Conservation (phyloP, 2,888 invertebrate species). For the Ethmia dodecea region DNA sequence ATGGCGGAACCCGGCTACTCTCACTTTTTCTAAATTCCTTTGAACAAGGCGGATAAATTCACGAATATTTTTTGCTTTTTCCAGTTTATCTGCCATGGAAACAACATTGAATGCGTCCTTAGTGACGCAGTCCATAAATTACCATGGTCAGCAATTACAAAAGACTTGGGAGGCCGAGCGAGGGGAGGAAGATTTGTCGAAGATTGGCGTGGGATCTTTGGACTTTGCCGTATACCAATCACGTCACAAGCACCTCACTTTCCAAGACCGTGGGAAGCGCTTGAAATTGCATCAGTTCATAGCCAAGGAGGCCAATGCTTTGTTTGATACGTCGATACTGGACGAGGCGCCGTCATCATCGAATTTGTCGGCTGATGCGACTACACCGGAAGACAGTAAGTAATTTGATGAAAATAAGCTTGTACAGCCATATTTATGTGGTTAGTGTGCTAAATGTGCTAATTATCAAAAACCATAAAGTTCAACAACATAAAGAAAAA, state of each 20-base stretch:
- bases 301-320: conserved; percentile 87
- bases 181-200: conserved; percentile 84
- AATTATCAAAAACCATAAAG: no score
- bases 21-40: no score
- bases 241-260: conserved; percentile 87
- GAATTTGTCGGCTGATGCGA: conserved; percentile 69
- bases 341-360: conserved; percentile 70
- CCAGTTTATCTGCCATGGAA: conserved; percentile 46
- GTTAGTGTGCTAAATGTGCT: no score
- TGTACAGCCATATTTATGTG: no score
- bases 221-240: conserved; percentile 87
- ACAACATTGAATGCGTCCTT: conserved; percentile 65
- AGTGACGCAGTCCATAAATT: conserved; percentile 86
- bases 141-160: conserved; percentile 91
- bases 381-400: conserved; percentile 76
- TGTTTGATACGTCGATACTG: conserved; percentile 80
- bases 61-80: no score
- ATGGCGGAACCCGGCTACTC: conserved; percentile 1
- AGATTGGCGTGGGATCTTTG: conserved; percentile 77
- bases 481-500: no score
- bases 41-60: no score
- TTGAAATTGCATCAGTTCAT: conserved; percentile 92
- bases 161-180: conserved; percentile 93
- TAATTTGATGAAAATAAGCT: no score
- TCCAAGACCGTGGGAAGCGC: conserved; percentile 90